Base-by-base conservation (phyloP, 2,113 vertebrate species). In the Marmota monax region DNA sequence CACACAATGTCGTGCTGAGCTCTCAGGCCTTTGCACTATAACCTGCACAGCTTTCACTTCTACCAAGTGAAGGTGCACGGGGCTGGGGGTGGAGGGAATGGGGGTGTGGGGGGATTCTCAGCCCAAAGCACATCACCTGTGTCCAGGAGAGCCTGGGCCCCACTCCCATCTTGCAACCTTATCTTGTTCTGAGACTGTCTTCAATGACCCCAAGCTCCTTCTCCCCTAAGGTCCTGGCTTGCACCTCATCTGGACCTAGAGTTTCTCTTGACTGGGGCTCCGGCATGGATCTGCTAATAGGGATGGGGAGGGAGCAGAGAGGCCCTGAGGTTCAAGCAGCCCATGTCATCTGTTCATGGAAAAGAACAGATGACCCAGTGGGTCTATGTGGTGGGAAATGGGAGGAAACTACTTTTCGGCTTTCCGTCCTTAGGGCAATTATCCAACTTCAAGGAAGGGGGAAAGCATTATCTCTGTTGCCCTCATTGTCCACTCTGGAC, bases 111-210 rank as follows among this genome's bases (percentile, higher is more conserved):
- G 11, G 48, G 3, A 5, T 7, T 56, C 69, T 53, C 63, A 29
- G 51, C 0, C 32, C 3, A 5, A 56, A 73, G 37, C 48, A 70
- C 51, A n/a, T 0, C 23, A 51, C 37, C 39, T 45, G 17, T 0
- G 29, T 16, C 37, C 56, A 3, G 1, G 45, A 23, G 16, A 13
- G 0, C 56, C 65, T 61, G 39, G 9, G 53, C 22, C 18, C 23
- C n/a, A 70, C 67, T 17, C 6, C 34, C 12, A 0, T 48, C 37
- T 73, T 48, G 25, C 8, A 17, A 42, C 18, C 32, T 42, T 39
- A 1, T n/a, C 39, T 72, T 74, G 25, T 32, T 42, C 88, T 58
- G 32, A 56, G 56, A 37, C 1, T 10, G 22, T 39, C 48, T 20
- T 18, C 17, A 22, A 6, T 22, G 1, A 22, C 2, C 10, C 8